phyloP scores from a whole-genome alignment of 2,888 invertebrate species.

The Microchrysa polita region DNA sequence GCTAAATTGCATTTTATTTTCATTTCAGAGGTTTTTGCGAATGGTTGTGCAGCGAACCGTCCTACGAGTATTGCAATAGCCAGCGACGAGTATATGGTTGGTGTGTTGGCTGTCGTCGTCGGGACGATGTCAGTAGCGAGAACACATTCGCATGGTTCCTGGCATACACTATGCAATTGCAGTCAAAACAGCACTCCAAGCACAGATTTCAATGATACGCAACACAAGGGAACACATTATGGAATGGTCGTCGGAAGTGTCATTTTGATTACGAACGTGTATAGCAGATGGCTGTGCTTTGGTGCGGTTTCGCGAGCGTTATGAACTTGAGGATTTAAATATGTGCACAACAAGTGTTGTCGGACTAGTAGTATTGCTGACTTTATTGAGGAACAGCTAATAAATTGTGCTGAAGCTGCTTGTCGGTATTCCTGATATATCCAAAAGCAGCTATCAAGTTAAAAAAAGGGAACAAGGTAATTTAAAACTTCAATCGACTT shows the following conservation, averaged over 20 bases:
- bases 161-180: constrained; percentile 1
- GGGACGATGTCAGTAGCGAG: neutral
- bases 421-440: too few species aligned
- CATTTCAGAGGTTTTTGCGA: constrained; percentile 49
- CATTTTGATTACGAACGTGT: neutral
- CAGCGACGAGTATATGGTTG: too few species aligned
- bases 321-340: neutral
- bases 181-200: neutral
- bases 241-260: neutral
- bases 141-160: neutral
- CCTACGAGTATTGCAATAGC: too few species aligned
- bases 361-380: neutral
- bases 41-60: neutral
- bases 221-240: neutral
- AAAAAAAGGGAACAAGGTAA: too few species aligned
- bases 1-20: constrained; percentile 54
- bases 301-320: neutral
- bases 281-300: neutral
- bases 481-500: too few species aligned
- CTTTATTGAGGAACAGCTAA: too few species aligned
- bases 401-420: too few species aligned
- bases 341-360: constrained; percentile 7
- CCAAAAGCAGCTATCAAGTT: too few species aligned
- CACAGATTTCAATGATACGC: constrained; percentile 23
- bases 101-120: neutral